Percentiles rank a stretch among this genome's conserved stretches.
These are phyloP conservation scores for Ptiloglossa arizonensis DNA, from an alignment of 1,140 invertebrate species.

Conservation along the genomic window DNA sequence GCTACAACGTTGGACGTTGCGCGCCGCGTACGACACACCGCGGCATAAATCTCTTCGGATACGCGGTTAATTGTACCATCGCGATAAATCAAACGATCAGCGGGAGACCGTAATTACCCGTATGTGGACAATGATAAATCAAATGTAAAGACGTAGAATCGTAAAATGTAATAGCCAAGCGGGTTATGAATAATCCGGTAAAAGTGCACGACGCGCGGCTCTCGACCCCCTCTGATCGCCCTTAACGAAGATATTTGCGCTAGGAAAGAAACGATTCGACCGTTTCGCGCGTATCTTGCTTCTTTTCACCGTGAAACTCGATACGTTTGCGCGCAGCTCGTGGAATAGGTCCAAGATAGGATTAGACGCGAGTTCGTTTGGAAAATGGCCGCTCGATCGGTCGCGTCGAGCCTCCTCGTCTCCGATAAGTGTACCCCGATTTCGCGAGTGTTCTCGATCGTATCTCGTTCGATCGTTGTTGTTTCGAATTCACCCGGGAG, in stretches of 20 bases:
- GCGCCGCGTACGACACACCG: constrained; percentile 27
- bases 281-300: neutral
- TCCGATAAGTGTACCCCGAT: no score
- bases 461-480: no score
- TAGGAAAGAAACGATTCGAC: neutral
- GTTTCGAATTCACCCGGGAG: no score
- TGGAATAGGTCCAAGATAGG: neutral
- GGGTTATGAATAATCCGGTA: constrained; percentile 35
- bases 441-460: no score
- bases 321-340: neutral
- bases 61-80: constrained; percentile 64
- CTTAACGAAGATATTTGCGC: constrained; percentile 2
- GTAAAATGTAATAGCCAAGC: constrained; percentile 63
- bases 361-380: no score
- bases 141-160: constrained; percentile 57
- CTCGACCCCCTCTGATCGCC: constrained; percentile 4
- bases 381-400: no score
- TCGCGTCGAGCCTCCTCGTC: no score
- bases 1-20: constrained; percentile 23
- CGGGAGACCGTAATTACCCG: constrained; percentile 61
- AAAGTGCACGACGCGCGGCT: constrained; percentile 23
- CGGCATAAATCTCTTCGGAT: constrained; percentile 55
- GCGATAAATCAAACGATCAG: constrained; percentile 66
- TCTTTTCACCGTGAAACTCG: neutral
- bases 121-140: constrained; percentile 66